Evolutionary conservation across 2,797 vertebrate species (phyloP).

Genomic region (Furcifer pardalis): DNA sequence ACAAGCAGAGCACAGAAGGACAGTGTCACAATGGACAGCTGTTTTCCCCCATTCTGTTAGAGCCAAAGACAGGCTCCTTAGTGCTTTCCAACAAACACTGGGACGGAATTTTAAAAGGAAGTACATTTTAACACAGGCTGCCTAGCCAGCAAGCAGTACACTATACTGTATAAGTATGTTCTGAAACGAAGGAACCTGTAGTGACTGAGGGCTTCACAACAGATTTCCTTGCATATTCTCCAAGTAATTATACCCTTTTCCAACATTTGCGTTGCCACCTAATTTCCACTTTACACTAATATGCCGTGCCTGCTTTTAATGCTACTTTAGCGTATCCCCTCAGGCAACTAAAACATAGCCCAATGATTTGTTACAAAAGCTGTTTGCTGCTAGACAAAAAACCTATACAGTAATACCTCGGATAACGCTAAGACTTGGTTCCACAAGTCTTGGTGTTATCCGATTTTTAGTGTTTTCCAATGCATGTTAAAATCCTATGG

Average conservation of each 20-base stretch:
- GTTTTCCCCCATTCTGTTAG: slow-evolving; percentile 8
- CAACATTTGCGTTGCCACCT: not conserved
- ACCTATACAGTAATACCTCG: too few relatives aligned
- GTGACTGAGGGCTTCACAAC: not conserved
- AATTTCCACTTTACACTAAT: not conserved
- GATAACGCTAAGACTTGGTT: too few relatives aligned
- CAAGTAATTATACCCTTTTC: not conserved
- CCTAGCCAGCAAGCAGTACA: not conserved
- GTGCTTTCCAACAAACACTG: not conserved
- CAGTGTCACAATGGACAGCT: slow-evolving; percentile 12
- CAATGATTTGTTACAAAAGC: slow-evolving; percentile 4
- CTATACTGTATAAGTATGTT: not conserved
- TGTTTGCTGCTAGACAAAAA: not conserved
- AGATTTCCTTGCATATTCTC: not conserved
- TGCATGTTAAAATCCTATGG: too few relatives aligned
- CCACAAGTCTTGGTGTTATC: too few relatives aligned
- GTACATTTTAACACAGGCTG: not conserved
- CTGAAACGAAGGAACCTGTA: not conserved
- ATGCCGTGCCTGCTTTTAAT: not conserved
- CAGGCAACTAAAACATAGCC: not conserved
- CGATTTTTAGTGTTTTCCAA: too few relatives aligned
- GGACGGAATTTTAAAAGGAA: not conserved
- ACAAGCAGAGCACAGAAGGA: slow-evolving; percentile 11
- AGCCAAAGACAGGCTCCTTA: not conserved
- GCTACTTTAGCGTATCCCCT: not conserved